Base-by-base conservation (phyloP, 1,140 invertebrate species). In the Amyelois transitella region DNA sequence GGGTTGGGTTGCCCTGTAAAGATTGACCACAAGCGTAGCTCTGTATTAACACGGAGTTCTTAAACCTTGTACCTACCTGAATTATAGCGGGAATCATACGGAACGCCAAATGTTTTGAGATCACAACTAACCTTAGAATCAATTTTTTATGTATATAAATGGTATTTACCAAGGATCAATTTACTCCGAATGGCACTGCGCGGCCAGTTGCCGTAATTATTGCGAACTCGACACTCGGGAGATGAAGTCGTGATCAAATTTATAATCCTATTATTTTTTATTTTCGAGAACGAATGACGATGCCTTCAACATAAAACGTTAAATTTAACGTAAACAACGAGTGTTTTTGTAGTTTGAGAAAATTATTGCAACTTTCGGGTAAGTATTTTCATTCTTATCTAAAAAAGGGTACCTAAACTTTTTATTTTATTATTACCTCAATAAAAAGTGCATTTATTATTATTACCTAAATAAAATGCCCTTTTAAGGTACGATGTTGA, bases 181-280 rank as follows among this genome's bases (percentile, higher is more conserved):
- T 62, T 61, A 61, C 60, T 62, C 52, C 48, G 43, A 14, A 53
- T 48, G 64, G 49, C 57, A 50, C 38, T 58, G 61, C 59, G 52
- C 57, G 48, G 65, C 65, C 58, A 62, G 59, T 19, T 53, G 57
- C n/a, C 44, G 49, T 54, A 53, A 49, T 72, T 77, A 77, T 71
- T 77, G 71, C 63, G 69, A 71, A 71, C 68, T 62, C 61, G 55
- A 58, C 70, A 62, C 55, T 72, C 68, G 55, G 19, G 25, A 44
- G 54, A 59, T 52, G 52, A 51, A 55, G 55, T 53, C 54, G 58
- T 22, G 6, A 47, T 3, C 25, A 59, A n/a, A 12, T 19, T 8
- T 17, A n/a, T n/a, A 19, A 47, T 50, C 20, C 22, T 51, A 22
- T 14, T 10, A 4, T 10, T 14, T 14, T 32, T 14, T 38, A 38